phyloP scores from a whole-genome alignment of 2,888 invertebrate species.

The Ischnus inquisitorius region DNA sequence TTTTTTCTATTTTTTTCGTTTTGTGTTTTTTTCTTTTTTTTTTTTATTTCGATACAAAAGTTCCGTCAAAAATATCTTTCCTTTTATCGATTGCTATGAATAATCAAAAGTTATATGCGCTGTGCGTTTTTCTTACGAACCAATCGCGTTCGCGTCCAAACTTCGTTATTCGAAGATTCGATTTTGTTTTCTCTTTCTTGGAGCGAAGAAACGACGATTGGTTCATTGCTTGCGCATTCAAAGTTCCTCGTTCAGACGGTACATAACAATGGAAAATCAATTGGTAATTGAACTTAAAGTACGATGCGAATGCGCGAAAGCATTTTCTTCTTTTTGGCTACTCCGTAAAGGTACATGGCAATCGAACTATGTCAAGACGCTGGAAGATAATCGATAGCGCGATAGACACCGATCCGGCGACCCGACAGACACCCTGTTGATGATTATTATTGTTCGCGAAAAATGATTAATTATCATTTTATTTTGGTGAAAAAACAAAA shows the following conservation, averaged over 20 bases:
- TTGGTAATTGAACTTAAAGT: slow-evolving; percentile 10
- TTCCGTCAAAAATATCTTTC: slow-evolving; percentile 81
- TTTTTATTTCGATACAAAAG: slow-evolving; percentile 77
- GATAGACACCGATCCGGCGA: slow-evolving; percentile 48
- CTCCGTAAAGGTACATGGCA: slow-evolving; percentile 49
- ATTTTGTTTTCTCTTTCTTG: background rate
- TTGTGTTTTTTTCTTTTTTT: slow-evolving; percentile 50
- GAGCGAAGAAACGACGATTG: slow-evolving; percentile 6
- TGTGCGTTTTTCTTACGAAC: slow-evolving; percentile 39
- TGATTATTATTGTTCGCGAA: slow-evolving; percentile 31
- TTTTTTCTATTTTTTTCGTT: slow-evolving; percentile 64
- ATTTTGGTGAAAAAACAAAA: background rate
- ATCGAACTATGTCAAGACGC: slow-evolving; percentile 58
- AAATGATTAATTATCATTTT: slow-evolving; percentile 14
- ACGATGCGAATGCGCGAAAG: slow-evolving; percentile 30
- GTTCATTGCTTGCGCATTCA: slow-evolving; percentile 23
- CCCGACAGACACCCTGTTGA: slow-evolving; percentile 49
- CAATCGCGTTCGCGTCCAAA: slow-evolving; percentile 5
- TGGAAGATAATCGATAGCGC: slow-evolving; percentile 50
- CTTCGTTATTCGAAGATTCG: background rate
- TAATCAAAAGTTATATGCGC: slow-evolving; percentile 52
- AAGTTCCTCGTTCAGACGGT: slow-evolving; percentile 26
- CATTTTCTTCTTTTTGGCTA: slow-evolving; percentile 33
- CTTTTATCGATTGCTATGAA: slow-evolving; percentile 73
- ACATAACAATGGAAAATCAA: slow-evolving; percentile 18